These are phyloP conservation scores for Falco cherrug DNA, from an alignment of 2,797 vertebrate genomes.

Conservation along the genomic window DNA sequence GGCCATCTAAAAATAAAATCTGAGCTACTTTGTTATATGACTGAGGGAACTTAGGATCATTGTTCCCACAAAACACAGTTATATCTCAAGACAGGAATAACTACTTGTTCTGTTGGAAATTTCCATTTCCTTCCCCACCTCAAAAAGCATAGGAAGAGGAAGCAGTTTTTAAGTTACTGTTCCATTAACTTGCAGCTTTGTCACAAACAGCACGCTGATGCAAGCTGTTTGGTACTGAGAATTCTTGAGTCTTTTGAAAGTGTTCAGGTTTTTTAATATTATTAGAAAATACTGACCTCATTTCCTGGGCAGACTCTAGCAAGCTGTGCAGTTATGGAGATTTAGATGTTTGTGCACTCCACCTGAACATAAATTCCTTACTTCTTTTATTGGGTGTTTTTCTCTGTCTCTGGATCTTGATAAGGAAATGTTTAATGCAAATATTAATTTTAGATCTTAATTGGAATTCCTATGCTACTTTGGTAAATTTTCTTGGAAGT, in stretches of 20 bases:
- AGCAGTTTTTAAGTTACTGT: too few relatives aligned
- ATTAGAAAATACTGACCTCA: accelerated
- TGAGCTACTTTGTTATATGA: accelerated
- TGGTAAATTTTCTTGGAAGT: neutral
- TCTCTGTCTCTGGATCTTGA: neutral
- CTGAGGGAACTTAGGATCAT: accelerated
- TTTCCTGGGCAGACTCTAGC: neutral
- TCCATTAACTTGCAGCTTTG: too few relatives aligned
- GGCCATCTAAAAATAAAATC: neutral
- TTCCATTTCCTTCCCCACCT: neutral
- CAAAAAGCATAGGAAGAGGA: neutral
- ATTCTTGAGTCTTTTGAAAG: too few relatives aligned
- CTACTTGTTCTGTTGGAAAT: too few relatives aligned
- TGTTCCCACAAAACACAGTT: neutral
- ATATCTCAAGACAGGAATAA: neutral
- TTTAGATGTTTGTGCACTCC: neutral
- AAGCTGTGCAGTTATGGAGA: accelerated
- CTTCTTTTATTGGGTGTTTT: neutral
- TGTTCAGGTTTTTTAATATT: neutral
- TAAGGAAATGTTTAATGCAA: neutral
- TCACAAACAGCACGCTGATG: too few relatives aligned
- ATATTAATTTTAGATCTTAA: neutral
- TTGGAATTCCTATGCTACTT: neutral
- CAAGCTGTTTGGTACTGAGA: too few relatives aligned
- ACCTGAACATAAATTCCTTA: neutral